Percentiles rank a stretch among this genome's conserved stretches.
phyloP scores from a whole-genome alignment of 2,888 invertebrate species.

The Sarcophaga subvicina region DNA sequence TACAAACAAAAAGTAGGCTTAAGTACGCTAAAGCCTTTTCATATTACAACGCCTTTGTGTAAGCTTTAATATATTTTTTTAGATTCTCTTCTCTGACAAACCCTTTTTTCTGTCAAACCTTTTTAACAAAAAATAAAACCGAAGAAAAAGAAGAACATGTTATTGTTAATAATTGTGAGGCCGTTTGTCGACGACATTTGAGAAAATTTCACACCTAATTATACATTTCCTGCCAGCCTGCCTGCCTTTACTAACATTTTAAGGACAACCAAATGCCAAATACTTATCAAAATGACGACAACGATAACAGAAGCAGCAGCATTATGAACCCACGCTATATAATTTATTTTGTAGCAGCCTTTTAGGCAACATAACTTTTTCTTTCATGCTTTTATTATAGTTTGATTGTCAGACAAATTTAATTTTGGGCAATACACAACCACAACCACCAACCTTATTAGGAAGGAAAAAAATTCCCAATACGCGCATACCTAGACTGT shows the following conservation, averaged over 20 bases:
- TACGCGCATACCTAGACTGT: too few species aligned
- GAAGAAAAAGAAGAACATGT: too few species aligned
- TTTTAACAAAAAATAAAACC: too few species aligned
- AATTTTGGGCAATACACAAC: conserved; percentile 15
- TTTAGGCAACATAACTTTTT: conserved; percentile 5
- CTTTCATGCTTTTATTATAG: not conserved
- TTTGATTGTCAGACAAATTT: conserved; percentile 44
- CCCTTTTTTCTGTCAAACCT: not conserved
- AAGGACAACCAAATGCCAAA: too few species aligned
- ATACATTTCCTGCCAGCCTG: conserved; percentile 3
- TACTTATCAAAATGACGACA: too few species aligned
- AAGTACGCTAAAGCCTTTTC: not conserved
- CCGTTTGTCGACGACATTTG: not conserved
- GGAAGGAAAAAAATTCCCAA: too few species aligned
- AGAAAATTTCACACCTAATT: conserved; percentile 54
- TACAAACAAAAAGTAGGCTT: not conserved
- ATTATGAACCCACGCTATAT: too few species aligned
- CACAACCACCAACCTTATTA: too few species aligned
- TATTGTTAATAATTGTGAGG: conserved; percentile 20
- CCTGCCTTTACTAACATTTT: too few species aligned
- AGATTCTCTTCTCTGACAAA: not conserved
- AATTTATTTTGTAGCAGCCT: not conserved
- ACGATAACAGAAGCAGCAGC: too few species aligned
- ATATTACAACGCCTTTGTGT: not conserved
- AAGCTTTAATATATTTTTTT: not conserved